Percentiles rank a stretch among this genome's conserved stretches.
Evolutionary conservation across 2,888 invertebrate species (phyloP).

Genomic region (Plutella xylostella): DNA sequence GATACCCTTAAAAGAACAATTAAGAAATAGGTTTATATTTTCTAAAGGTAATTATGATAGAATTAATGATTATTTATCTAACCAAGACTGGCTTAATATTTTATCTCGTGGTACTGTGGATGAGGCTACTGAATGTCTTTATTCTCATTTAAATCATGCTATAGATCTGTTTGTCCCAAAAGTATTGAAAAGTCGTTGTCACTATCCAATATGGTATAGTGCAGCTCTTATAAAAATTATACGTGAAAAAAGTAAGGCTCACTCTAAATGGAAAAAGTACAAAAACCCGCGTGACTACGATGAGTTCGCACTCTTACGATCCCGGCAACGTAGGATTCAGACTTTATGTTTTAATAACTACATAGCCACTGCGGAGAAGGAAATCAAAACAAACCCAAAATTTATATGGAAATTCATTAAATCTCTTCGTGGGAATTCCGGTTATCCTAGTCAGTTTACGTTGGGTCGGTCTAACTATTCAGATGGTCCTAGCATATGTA

Average conservation of each 20-base stretch:
- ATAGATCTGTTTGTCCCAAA: background rate
- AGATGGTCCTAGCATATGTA: no score
- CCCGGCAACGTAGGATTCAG: background rate
- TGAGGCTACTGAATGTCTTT: background rate
- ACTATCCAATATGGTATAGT: background rate
- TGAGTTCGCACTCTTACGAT: conserved; percentile 1
- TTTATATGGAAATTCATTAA: no score
- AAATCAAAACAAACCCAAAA: no score
- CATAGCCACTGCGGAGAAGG: no score
- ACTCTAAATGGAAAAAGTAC: background rate
- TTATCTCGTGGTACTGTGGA: background rate
- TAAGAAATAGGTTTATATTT: background rate
- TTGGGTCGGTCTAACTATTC: no score
- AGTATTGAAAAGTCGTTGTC: background rate
- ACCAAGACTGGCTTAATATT: background rate
- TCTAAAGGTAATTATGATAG: background rate
- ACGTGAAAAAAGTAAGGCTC: background rate
- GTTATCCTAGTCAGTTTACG: no score
- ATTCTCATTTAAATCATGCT: background rate
- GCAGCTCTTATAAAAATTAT: background rate
- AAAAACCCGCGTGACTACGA: background rate
- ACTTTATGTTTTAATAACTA: background rate
- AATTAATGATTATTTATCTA: background rate
- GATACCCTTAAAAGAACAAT: background rate
- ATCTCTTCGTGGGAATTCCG: no score